These are phyloP conservation scores for Sylvietta virens DNA, from an alignment of 2,113 vertebrate genomes.

Conservation along the genomic window DNA sequence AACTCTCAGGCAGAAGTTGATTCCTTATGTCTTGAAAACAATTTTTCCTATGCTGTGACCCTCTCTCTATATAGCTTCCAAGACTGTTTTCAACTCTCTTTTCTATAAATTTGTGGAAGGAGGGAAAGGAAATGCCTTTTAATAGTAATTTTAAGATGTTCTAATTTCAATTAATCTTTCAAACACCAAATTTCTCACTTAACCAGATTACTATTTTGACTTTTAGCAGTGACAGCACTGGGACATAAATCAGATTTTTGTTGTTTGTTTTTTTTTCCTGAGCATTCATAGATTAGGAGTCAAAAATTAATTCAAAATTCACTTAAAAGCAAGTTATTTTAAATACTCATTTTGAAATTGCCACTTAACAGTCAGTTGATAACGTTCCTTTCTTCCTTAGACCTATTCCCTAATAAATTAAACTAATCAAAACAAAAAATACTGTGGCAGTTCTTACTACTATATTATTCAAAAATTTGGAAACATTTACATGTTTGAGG, in stretches of 20 bases:
- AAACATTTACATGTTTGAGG: neutral
- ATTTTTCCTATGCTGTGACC: neutral
- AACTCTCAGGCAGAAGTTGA: neutral
- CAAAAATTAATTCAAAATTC: neutral
- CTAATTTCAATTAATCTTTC: neutral
- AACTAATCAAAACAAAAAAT: neutral
- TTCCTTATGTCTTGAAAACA: neutral
- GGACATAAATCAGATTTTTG: neutral
- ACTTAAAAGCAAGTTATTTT: neutral
- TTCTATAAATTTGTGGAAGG: neutral
- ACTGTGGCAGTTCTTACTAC: neutral
- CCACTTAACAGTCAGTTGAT: neutral
- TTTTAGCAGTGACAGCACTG: neutral
- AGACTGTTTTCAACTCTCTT: neutral
- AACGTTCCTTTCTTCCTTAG: neutral
- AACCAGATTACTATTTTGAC: neutral
- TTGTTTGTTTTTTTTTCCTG: neutral
- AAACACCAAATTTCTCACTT: neutral
- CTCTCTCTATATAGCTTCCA: neutral
- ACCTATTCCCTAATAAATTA: neutral
- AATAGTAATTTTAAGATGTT: neutral
- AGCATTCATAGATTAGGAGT: neutral
- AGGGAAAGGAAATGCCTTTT: neutral
- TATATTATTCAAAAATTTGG: neutral
- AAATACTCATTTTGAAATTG: neutral